Percentiles rank a stretch among this genome's conserved stretches.
Evolutionary conservation across 2,797 vertebrate genomes (phyloP).

Genomic region (Setipinna tenuifilis): DNA sequence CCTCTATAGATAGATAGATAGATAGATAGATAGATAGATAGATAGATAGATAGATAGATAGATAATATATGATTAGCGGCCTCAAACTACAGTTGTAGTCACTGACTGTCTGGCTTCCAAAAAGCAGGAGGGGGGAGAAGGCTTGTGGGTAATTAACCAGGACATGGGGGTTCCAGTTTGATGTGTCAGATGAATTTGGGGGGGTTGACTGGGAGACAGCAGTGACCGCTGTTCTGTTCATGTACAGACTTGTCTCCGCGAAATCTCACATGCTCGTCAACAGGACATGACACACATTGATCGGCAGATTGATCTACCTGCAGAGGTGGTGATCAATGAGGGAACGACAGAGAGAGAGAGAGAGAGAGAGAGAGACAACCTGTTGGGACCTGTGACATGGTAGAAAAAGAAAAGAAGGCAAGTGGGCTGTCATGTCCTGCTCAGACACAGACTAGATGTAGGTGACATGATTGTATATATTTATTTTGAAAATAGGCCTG

Average conservation of each 20-base stretch:
- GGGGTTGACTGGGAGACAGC: background rate
- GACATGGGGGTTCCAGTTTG: constrained; percentile 36
- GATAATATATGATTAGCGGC: background rate
- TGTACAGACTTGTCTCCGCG: constrained; percentile 43
- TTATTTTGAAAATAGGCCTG: background rate
- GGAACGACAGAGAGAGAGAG: background rate
- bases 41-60: background rate
- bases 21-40: background rate
- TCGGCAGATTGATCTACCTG: constrained; percentile 48
- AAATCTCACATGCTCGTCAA: constrained; percentile 44
- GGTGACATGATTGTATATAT: no score
- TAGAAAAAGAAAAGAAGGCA: background rate
- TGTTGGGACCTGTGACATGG: constrained; percentile 38
- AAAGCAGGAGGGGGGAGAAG: constrained; percentile 28
- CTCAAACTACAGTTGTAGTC: background rate
- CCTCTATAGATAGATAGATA: background rate
- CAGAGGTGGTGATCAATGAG: constrained; percentile 43
- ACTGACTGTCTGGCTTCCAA: background rate
- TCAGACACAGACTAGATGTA: background rate
- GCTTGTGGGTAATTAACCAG: constrained; percentile 65
- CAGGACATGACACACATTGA: constrained; percentile 37
- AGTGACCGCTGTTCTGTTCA: constrained; percentile 2
- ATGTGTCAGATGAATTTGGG: background rate
- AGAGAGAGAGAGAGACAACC: constrained; percentile 15
- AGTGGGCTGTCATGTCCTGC: background rate